Evolutionary conservation across 2,888 invertebrate species (phyloP).

Genomic region (Calliscelio sp.): DNA sequence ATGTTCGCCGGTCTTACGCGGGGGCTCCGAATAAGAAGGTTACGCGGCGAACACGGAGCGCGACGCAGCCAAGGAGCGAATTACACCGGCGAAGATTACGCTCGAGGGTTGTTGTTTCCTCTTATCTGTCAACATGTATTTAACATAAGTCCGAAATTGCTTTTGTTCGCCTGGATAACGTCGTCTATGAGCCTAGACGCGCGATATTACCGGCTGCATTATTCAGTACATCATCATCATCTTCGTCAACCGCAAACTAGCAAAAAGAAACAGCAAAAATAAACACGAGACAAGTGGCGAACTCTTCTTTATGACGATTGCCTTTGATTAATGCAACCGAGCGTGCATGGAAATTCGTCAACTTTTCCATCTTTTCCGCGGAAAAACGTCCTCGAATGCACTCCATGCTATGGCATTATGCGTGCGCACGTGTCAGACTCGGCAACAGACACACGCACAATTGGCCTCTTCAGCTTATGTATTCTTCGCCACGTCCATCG

Average conservation of each 20-base stretch:
- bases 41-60: conserved; percentile 50
- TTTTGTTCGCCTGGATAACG: conserved; percentile 50
- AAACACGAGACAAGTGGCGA: too few relatives aligned
- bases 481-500: conserved; percentile 49
- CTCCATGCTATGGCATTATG: conserved; percentile 54
- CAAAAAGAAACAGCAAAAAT: too few relatives aligned
- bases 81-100: conserved; percentile 65
- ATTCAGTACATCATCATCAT: conserved; percentile 15
- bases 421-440: conserved; percentile 65
- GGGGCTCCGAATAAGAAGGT: conserved; percentile 65
- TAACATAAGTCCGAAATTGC: conserved; percentile 67
- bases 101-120: conserved; percentile 65
- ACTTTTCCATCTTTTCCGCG: conserved; percentile 38
- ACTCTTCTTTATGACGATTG: too few relatives aligned
- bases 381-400: conserved; percentile 41
- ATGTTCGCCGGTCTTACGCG: conserved; percentile 80
- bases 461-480: conserved; percentile 54
- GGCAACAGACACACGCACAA: conserved; percentile 42
- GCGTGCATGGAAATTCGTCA: conserved; percentile 54
- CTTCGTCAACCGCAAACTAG: too few relatives aligned
- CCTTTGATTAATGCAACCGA: conserved; percentile 66
- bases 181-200: conserved; percentile 10
- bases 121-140: conserved; percentile 69
- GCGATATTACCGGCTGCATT: conserved; percentile 10
- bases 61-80: conserved; percentile 51